These are phyloP conservation scores for Hylomyscus alleni DNA, from an alignment of 2,797 vertebrate genomes.

Conservation along the genomic window DNA sequence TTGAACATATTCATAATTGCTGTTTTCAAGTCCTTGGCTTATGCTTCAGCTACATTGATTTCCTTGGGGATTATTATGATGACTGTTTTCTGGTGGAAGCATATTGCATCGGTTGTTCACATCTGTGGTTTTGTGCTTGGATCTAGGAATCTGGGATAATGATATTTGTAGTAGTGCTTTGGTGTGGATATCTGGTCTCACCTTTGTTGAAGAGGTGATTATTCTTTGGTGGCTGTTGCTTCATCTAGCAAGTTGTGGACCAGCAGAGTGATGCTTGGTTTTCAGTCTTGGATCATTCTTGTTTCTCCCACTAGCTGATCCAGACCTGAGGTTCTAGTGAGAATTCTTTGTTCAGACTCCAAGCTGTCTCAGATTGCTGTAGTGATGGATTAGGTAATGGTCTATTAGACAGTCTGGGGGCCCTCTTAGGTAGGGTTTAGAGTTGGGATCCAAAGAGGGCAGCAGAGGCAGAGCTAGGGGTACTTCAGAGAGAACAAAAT, in stretches of 20 bases:
- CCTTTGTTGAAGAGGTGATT: neutral
- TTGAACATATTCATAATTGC: neutral
- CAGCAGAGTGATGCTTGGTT: neutral
- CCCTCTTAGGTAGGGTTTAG: neutral
- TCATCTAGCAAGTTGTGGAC: neutral
- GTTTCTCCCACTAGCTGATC: neutral
- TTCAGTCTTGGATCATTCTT: neutral
- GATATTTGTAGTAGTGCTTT: neutral
- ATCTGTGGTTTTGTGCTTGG: neutral
- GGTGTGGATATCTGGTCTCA: neutral
- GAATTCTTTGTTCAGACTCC: neutral
- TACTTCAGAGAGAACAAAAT: neutral
- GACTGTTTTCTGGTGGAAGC: neutral
- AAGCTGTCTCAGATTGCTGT: neutral
- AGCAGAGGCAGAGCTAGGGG: neutral
- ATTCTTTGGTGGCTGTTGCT: neutral
- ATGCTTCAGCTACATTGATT: neutral
- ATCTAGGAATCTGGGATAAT: neutral
- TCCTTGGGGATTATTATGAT: neutral
- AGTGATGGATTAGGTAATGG: neutral
- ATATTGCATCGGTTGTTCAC: neutral
- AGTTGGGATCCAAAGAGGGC: neutral
- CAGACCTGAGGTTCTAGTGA: neutral
- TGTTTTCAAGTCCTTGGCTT: neutral
- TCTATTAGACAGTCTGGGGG: neutral